Percentiles rank a stretch among this genome's conserved stretches.
Evolutionary conservation across 2,888 invertebrate genomes (phyloP).

Genomic region (Harpagoxenus sublaevis): DNA sequence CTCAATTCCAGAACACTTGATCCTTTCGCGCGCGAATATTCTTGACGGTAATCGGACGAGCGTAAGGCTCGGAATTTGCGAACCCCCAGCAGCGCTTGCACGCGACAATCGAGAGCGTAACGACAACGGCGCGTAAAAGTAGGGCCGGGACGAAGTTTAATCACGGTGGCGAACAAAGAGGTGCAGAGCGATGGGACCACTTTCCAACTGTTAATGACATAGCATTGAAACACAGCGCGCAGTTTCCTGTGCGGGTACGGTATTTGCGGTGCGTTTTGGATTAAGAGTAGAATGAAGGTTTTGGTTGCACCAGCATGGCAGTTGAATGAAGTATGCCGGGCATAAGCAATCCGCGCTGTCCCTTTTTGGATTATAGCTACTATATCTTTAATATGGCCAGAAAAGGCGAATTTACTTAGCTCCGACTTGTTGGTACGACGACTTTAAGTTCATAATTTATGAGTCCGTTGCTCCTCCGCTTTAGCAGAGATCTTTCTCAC

Average conservation of each 20-base stretch:
- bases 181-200: constrained; percentile 18
- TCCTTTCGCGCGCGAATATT: constrained; percentile 6
- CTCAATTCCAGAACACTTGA: not conserved
- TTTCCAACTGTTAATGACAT: constrained; percentile 47
- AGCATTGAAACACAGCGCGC: constrained; percentile 38
- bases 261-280: constrained; percentile 17
- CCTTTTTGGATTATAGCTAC: not conserved
- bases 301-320: not conserved
- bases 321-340: not conserved
- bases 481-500: not conserved
- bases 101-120: constrained; percentile 36
- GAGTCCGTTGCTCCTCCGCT: not conserved
- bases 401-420: constrained; percentile 23
- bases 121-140: constrained; percentile 32
- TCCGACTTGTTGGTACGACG: constrained; percentile 1
- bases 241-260: not conserved
- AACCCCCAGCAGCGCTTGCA: not conserved
- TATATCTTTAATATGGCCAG: not conserved
- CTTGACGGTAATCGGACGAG: constrained; percentile 22
- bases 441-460: constrained; percentile 2
- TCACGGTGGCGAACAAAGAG: constrained; percentile 36
- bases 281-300: constrained; percentile 11
- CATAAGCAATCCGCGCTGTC: not conserved
- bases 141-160: constrained; percentile 34
- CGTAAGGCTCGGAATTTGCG: constrained; percentile 14